phyloP scores from a whole-genome alignment of 1,140 invertebrate genomes.

The Thaumetopoea pityocampa region DNA sequence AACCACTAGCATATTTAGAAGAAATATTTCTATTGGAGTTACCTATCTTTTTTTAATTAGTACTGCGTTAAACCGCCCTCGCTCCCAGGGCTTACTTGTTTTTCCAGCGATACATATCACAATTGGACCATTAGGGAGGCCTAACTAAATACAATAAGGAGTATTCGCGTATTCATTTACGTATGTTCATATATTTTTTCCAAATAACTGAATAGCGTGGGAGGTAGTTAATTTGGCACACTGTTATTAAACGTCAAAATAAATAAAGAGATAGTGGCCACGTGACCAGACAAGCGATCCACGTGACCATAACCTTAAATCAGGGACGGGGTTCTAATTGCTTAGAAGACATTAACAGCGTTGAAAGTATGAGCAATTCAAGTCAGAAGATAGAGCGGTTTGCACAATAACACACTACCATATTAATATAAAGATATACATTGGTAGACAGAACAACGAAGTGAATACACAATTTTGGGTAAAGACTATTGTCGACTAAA shows the following conservation, averaged over 20 bases:
- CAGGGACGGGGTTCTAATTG: slow-evolving; percentile 67
- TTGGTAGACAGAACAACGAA: no score
- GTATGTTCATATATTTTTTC: not conserved
- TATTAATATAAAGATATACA: not conserved
- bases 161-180: not conserved
- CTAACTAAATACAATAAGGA: not conserved
- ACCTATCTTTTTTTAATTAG: no score
- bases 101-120: no score
- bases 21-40: no score
- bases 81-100: no score
- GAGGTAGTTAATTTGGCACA: slow-evolving; percentile 37
- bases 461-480: no score
- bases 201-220: slow-evolving; percentile 3
- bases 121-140: no score
- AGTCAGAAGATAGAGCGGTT: slow-evolving; percentile 23
- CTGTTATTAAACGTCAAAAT: slow-evolving; percentile 52
- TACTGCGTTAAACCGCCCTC: no score
- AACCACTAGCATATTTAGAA: no score
- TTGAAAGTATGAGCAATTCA: slow-evolving; percentile 24
- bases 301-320: slow-evolving; percentile 62
- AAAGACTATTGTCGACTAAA: no score
- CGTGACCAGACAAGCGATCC: slow-evolving; percentile 55
- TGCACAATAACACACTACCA: not conserved
- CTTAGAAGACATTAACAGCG: slow-evolving; percentile 62
- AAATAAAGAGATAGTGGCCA: slow-evolving; percentile 66